Conservation (phyloP, 2,113 vertebrate genomes). For the Prionailurus viverrinus region DNA sequence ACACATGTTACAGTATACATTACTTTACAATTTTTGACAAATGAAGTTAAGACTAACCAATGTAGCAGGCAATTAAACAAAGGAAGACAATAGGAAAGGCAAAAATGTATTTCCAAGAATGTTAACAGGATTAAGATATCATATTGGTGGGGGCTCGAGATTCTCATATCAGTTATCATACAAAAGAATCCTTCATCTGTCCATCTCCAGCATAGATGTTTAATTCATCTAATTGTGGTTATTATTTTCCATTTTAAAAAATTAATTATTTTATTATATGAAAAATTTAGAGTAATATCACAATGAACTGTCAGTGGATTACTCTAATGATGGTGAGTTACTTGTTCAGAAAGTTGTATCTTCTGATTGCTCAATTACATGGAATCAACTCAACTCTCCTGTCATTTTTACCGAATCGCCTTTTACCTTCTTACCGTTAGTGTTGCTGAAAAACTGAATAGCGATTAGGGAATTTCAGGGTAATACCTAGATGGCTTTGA, state of each 20-base stretch:
- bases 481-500: neutral
- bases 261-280: neutral
- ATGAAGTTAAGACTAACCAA: neutral
- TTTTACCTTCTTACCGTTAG: neutral
- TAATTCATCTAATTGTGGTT: neutral
- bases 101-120: neutral
- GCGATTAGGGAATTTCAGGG: neutral
- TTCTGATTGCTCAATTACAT: neutral
- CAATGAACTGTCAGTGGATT: neutral
- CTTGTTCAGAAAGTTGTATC: neutral
- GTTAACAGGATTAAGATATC: neutral
- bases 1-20: neutral
- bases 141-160: neutral
- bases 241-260: neutral
- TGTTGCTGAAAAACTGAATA: neutral
- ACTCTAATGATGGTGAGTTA: neutral
- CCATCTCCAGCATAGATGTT: neutral
- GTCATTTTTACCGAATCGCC: neutral
- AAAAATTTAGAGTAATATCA: neutral
- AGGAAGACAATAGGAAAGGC: neutral
- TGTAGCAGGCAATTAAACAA: neutral
- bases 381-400: neutral
- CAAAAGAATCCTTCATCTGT: neutral
- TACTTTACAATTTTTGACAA: neutral
- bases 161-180: neutral